Evolutionary conservation across 2,797 vertebrate species (phyloP), one percentile per base, ranked within the genome.

Genomic region (Mormyrops boulengeri): DNA sequence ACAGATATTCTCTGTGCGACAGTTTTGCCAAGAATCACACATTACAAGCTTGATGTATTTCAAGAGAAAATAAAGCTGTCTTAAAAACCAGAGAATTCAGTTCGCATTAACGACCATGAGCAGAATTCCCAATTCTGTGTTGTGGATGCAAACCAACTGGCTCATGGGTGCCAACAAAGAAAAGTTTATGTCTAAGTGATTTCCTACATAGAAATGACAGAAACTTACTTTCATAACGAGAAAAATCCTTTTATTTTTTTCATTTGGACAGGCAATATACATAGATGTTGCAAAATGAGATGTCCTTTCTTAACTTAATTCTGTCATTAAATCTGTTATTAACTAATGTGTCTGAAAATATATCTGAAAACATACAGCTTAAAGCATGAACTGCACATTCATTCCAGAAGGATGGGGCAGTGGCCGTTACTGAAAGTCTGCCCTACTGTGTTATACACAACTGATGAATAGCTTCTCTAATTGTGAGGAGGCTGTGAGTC

Each of bases 401-500:
- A 85, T 52, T 12, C 3, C 50, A 22, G 47, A 30, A 17, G 49
- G 12, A 85, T 12, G 34, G 4, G 4, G 69, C 4, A 3, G n/a
- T 52, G 41, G 0, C 17, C 17, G n/a, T 52, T 4, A 26, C 8
- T 85, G 49, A 52, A 85, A 14, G 49, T 85, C 49, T 85, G 22
- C 22, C 44, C 22, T 52, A 11, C 49, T 41, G 11, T 62, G 22
- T 85, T 69, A 53, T 55, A 52, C 30, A 62, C 86, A 60, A 57
- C 22, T 85, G 44, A 55, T 85, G 11, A 85, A 47, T 90, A 91
- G 92, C 90, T 91, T 50, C 91, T 90, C 91, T 89, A 91, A 93
- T 89, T 26, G 26, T 2, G 88, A 87, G 2, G 92, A 92, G 91
- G 91, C 84, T 92, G 89, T 91, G 90, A 91, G 91, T 91, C 91